These are phyloP conservation scores for Palaemon carinicauda DNA, from an alignment of 1,140 invertebrate genomes.

Conservation along the genomic window DNA sequence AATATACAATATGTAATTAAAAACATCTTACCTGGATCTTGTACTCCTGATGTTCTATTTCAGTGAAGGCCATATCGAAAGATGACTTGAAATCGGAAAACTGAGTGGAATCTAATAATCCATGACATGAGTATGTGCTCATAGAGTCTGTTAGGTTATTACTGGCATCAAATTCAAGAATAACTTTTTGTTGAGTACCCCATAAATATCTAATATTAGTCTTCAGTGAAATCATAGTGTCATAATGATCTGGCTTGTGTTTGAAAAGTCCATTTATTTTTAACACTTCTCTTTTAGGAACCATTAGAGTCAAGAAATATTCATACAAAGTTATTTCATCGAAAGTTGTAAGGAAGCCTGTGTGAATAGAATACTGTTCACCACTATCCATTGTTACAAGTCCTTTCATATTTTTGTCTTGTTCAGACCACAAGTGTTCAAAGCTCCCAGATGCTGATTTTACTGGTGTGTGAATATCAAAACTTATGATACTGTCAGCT, in stretches of 20 bases:
- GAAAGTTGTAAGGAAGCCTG: neutral
- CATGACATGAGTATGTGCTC: too few species aligned
- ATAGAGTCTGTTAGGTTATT: too few species aligned
- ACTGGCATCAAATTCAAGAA: too few species aligned
- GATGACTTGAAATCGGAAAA: too few species aligned
- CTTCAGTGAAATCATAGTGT: too few species aligned
- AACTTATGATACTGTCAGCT: neutral
- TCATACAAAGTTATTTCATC: neutral
- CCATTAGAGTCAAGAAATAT: neutral
- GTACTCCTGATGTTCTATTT: neutral
- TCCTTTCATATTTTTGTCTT: neutral
- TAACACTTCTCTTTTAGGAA: neutral
- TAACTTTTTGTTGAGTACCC: too few species aligned
- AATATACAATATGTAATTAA: too few species aligned
- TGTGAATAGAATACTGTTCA: neutral
- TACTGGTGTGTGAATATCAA: neutral
- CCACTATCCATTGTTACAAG: neutral
- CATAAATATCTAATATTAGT: too few species aligned
- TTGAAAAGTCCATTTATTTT: too few species aligned
- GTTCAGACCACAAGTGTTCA: neutral
- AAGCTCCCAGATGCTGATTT: neutral
- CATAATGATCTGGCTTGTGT: too few species aligned
- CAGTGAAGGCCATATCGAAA: too few species aligned
- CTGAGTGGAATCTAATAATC: too few species aligned
- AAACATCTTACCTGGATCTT: neutral